Percentiles rank a stretch among this genome's conserved stretches.
Conservation (phyloP, 2,113 vertebrate species). For the Cyanoderma ruficeps region DNA sequence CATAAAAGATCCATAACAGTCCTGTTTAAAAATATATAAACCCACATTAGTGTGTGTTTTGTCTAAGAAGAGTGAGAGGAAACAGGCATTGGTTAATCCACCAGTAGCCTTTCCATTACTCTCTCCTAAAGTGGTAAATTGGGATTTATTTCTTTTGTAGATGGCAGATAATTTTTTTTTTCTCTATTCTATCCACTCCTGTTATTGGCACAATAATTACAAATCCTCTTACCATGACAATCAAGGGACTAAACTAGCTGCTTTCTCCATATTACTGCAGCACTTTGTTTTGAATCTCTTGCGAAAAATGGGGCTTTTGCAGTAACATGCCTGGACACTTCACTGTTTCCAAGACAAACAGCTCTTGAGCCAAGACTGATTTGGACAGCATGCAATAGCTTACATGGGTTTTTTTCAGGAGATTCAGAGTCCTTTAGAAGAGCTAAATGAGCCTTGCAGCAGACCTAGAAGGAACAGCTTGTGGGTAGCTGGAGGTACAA, state of each 20-base stretch:
- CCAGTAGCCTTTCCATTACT: neutral
- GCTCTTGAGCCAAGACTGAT: slow-evolving; percentile 51
- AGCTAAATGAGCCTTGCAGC: slow-evolving; percentile 11
- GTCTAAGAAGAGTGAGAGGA: neutral
- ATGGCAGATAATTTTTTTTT: slow-evolving; percentile 6
- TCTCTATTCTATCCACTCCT: neutral
- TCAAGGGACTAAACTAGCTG: slow-evolving; percentile 3
- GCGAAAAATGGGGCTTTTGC: neutral
- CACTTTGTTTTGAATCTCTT: slow-evolving; percentile 31
- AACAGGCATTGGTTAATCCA: neutral
- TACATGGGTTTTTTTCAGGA: neutral
- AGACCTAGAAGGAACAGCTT: neutral
- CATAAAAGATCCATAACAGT: neutral
- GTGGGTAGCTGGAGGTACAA: neutral
- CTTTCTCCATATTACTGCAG: neutral
- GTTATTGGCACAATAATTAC: slow-evolving; percentile 22
- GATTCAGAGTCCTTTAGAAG: neutral
- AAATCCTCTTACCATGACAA: slow-evolving; percentile 34
- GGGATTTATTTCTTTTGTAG: slow-evolving; percentile 15
- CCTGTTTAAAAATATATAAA: slow-evolving; percentile 10
- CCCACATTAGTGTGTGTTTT: neutral
- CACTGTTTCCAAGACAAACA: slow-evolving; percentile 61
- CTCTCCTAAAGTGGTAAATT: neutral
- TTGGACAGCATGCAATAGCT: slow-evolving; percentile 50
- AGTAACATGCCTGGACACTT: slow-evolving; percentile 47